Base-by-base conservation (phyloP, 1,140 invertebrate species). In the Formica exsecta region DNA sequence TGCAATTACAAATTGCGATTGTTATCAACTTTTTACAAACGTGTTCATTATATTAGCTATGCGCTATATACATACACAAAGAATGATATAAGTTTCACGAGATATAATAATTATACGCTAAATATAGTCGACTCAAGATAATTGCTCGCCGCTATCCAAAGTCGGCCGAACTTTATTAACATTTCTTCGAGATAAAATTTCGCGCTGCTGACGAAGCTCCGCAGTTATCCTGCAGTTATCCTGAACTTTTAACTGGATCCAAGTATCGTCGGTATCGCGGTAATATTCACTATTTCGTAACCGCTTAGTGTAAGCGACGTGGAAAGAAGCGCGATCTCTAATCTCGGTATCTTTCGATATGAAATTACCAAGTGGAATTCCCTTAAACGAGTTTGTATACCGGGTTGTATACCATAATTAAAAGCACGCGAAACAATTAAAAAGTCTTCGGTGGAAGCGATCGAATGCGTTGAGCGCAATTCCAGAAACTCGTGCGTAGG, bases 181-280 rank as follows among this genome's bases (percentile, higher is more conserved):
- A 74, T 83, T 83, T 48, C 79, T 83, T 61, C 79, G 79, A 83
- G 79, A 83, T 83, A 83, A 83, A 83, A 83, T 61, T 73, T 41
- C 38, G 32, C 68, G 54, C n/a, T 74, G 79, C 79, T 83, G 79
- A 83, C 79, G 68, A 83, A 83, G 79, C 79, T 41, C 25, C 6
- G 19, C 79, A 44, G 66, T 81, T 81, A 81, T 71, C 51, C 51
- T 32, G 38, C 66, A 36, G 36, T 59, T 61, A 38, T 29, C 25
- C 25, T 29, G 25, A 83, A 83, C 79, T 83, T 83, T 73, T 61
- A 81, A 73, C 68, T 16, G 68, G 29, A 29, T 61, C 54, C 38
- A 73, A 73, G 54, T 64, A 81, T 81, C 22, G 41, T 66, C 38
- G 51, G 66, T 44, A 71, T 71, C 51, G 32, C 51, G 65, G 59